These are phyloP conservation scores for Ophion ellenae DNA, from an alignment of 2,888 invertebrate genomes.

Conservation along the genomic window DNA sequence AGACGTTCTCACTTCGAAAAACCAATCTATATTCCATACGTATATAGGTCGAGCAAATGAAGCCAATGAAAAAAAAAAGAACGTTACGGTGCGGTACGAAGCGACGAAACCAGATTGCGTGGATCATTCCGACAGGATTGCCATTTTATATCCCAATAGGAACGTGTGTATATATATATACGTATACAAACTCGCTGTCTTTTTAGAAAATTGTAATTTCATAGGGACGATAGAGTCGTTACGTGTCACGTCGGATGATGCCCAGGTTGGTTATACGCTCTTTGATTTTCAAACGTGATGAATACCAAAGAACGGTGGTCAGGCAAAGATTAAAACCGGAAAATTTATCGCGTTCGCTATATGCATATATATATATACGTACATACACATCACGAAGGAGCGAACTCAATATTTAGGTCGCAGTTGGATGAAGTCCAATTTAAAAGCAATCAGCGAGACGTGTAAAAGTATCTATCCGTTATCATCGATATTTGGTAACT, in stretches of 20 bases:
- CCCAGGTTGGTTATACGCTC: constrained; percentile 22
- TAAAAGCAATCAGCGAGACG: constrained; percentile 68
- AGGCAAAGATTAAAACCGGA: constrained; percentile 33
- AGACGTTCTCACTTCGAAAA: not conserved
- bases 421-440: constrained; percentile 72
- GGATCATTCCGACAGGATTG: not conserved
- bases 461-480: constrained; percentile 41
- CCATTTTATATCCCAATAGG: not conserved
- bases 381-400: constrained; percentile 24
- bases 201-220: constrained; percentile 25
- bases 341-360: constrained; percentile 44
- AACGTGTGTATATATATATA: not conserved
- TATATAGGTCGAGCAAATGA: not conserved
- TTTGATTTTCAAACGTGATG: constrained; percentile 41
- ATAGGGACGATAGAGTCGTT: not conserved
- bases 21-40: not conserved
- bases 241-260: not conserved
- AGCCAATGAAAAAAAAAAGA: not conserved
- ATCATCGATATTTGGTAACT: constrained; percentile 49
- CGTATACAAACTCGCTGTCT: not conserved
- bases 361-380: not conserved
- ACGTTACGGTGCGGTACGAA: not conserved
- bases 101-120: not conserved
- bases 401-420: constrained; percentile 60
- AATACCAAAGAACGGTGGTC: constrained; percentile 35